These are phyloP conservation scores for Belgica antarctica DNA, from an alignment of 2,888 invertebrate species.

Conservation along the genomic window DNA sequence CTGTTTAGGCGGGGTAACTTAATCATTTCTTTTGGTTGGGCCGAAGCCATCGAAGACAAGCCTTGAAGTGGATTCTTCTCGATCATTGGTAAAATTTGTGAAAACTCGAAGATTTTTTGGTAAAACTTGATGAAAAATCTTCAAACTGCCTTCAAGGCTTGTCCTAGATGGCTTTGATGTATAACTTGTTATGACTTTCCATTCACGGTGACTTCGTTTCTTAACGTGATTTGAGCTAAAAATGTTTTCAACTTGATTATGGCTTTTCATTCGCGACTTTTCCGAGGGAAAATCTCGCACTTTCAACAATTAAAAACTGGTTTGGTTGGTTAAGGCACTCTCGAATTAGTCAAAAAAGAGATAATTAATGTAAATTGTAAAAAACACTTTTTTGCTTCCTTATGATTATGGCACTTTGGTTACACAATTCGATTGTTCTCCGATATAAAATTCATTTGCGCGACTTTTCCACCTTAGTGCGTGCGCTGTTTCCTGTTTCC, in stretches of 20 bases:
- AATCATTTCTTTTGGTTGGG: slow-evolving; percentile 6
- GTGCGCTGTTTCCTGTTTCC: background rate
- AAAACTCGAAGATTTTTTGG: background rate
- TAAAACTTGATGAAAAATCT: background rate
- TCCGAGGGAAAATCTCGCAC: background rate
- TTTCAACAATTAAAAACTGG: background rate
- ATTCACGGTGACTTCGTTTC: slow-evolving; percentile 3
- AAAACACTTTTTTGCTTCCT: background rate
- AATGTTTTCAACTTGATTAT: too few relatives aligned
- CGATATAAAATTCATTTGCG: slow-evolving; percentile 4
- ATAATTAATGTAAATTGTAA: background rate
- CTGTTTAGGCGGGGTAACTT: background rate
- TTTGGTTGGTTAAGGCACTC: slow-evolving; percentile 14
- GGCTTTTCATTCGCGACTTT: too few relatives aligned
- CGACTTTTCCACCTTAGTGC: background rate
- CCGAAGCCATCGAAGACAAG: too few relatives aligned
- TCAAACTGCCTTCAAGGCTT: background rate
- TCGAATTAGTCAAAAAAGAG: slow-evolving; percentile 8
- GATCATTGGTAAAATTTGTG: background rate
- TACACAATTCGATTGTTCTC: slow-evolving; percentile 40
- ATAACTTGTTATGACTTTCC: background rate
- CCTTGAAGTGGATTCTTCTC: too few relatives aligned
- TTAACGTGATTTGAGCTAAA: background rate
- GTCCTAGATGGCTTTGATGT: background rate
- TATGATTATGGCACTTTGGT: slow-evolving; percentile 43